These are phyloP conservation scores for Entomyzon cyanotis DNA, from an alignment of 2,113 vertebrate species.

Conservation along the genomic window DNA sequence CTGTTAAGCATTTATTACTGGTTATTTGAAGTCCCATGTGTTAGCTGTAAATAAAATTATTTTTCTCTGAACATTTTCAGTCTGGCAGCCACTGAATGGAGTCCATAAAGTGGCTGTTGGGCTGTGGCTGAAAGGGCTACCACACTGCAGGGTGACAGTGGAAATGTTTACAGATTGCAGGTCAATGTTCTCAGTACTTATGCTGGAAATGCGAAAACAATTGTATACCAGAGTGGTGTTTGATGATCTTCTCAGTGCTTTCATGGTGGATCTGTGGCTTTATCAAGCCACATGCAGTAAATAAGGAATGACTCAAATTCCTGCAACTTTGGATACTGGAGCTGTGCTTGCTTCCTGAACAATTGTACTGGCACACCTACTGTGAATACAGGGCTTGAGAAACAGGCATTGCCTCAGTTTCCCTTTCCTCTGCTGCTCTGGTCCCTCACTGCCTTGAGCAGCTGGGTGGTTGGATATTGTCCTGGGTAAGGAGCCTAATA, in stretches of 20 bases:
- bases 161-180: background rate
- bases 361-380: background rate
- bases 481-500: background rate
- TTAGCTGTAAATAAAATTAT: conserved; percentile 34
- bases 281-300: background rate
- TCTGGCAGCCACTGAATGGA: background rate
- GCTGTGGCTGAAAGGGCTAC: background rate
- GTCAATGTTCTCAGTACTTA: background rate
- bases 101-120: background rate
- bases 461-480: background rate
- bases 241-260: background rate
- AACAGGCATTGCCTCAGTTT: background rate
- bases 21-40: background rate
- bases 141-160: background rate
- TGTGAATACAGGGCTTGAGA: background rate
- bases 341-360: background rate
- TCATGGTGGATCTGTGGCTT: background rate
- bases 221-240: background rate
- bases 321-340: background rate
- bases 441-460: background rate
- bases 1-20: background rate
- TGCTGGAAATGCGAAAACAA: background rate
- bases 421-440: background rate
- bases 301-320: background rate
- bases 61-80: background rate